phyloP scores from a whole-genome alignment of 2,888 invertebrate genomes.

The Thelaira solivaga region DNA sequence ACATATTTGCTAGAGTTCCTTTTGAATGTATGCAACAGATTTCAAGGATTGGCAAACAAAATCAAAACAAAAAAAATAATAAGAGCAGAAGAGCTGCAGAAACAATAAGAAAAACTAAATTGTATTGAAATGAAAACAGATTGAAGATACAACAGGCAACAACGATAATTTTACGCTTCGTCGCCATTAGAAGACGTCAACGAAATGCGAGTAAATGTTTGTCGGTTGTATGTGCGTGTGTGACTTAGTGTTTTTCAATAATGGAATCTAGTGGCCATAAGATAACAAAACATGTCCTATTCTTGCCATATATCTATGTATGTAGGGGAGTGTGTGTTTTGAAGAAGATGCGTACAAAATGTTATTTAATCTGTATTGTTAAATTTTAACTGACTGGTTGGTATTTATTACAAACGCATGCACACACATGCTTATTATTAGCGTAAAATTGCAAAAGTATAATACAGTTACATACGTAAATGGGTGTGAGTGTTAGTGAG shows the following conservation, averaged over 20 bases:
- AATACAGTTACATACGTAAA: not conserved
- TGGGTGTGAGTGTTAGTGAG: not conserved
- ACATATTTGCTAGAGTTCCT: not conserved
- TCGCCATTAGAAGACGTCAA: constrained; percentile 56
- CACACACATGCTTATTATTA: constrained; percentile 21
- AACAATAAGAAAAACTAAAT: constrained; percentile 1
- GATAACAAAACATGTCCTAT: constrained; percentile 43
- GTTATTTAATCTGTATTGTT: constrained; percentile 60
- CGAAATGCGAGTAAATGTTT: constrained; percentile 21
- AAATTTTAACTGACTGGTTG: constrained; percentile 31
- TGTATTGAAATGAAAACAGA: constrained; percentile 39
- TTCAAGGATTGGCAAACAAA: constrained; percentile 55
- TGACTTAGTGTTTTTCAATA: not conserved
- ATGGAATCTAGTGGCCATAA: constrained; percentile 30
- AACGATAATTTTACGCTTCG: constrained; percentile 54
- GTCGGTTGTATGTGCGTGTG: not conserved
- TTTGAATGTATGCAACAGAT: constrained; percentile 35
- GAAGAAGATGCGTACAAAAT: constrained; percentile 55
- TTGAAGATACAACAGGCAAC: constrained; percentile 58
- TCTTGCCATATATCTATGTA: too few species aligned
- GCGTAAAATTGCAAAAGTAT: constrained; percentile 39
- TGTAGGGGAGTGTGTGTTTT: too few species aligned
- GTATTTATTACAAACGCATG: constrained; percentile 6
- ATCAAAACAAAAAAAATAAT: constrained; percentile 12
- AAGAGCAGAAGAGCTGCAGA: not conserved